Evolutionary conservation across 2,113 vertebrate species (phyloP).

Genomic region (Salvator merianae): DNA sequence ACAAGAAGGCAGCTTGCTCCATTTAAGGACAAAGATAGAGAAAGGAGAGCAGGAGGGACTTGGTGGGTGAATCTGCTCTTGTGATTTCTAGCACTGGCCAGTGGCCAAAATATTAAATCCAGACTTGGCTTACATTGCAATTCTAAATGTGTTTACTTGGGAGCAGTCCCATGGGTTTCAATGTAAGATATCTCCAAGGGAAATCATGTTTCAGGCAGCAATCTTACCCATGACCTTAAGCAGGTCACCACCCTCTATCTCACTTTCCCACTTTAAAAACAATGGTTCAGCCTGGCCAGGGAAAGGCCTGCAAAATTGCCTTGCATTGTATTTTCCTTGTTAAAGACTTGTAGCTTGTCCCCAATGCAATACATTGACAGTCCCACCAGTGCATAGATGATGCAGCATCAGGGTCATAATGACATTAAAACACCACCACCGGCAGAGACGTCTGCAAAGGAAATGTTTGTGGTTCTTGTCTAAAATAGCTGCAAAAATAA

Average conservation of each 20-base stretch:
- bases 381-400: background rate
- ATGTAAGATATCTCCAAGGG: conserved; percentile 37
- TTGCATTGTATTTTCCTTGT: background rate
- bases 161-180: conserved; percentile 23
- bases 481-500: background rate
- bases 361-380: background rate
- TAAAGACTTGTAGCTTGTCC: background rate
- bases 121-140: conserved; percentile 26
- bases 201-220: conserved; percentile 11
- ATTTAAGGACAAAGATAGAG: too few relatives aligned
- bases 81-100: background rate
- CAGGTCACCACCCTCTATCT: background rate
- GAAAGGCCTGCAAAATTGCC: background rate
- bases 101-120: background rate
- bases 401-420: background rate
- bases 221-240: conserved; percentile 7
- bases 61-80: background rate
- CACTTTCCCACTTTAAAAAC: background rate
- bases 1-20: background rate
- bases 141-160: background rate
- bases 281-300: background rate
- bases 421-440: background rate
- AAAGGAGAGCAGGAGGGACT: background rate
- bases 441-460: background rate
- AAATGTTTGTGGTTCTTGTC: background rate